These are phyloP conservation scores for Gila robusta DNA, from an alignment of 2,797 vertebrate species.

Conservation along the genomic window DNA sequence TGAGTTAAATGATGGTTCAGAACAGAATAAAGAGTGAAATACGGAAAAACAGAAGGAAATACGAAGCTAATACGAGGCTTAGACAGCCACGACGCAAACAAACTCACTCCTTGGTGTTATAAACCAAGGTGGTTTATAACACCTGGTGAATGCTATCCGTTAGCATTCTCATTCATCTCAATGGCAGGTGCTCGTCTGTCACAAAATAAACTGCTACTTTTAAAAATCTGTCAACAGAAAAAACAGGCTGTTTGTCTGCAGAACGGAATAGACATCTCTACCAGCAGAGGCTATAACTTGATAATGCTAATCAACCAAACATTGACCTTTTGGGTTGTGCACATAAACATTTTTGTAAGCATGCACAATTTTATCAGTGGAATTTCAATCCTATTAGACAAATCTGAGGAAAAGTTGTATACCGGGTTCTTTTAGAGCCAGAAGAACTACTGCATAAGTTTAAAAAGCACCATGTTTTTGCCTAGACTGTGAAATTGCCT, in stretches of 20 bases:
- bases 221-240: not conserved
- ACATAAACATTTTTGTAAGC: not conserved
- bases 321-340: not conserved
- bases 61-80: too few relatives aligned
- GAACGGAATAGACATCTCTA: not conserved
- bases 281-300: not conserved
- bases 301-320: not conserved
- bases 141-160: not conserved
- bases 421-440: not conserved
- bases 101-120: too few relatives aligned
- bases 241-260: not conserved
- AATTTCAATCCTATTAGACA: not conserved
- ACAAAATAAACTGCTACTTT: not conserved
- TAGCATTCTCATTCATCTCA: not conserved
- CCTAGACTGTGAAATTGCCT: constrained; percentile 7
- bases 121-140: not conserved
- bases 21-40: too few relatives aligned
- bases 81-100: too few relatives aligned
- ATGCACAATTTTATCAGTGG: not conserved
- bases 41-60: too few relatives aligned
- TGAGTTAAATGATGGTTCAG: too few relatives aligned
- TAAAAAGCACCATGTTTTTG: constrained; percentile 6
- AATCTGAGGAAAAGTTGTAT: not conserved
- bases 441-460: not conserved
- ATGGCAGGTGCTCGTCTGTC: not conserved